Base-by-base conservation (phyloP, 2,888 invertebrate species). In the Antheraea yamamai region DNA sequence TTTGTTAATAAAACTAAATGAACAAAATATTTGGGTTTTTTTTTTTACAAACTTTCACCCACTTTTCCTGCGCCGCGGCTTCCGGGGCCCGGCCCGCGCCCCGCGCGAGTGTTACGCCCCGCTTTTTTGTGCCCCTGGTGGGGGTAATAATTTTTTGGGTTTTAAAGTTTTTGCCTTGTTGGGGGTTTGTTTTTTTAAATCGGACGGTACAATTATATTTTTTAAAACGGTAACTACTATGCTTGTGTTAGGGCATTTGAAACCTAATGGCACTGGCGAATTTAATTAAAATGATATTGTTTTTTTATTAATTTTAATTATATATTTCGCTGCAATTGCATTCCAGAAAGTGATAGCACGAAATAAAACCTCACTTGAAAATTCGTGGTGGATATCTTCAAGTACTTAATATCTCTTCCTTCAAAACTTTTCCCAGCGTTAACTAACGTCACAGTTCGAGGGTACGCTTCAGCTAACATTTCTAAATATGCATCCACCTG, bases 371-470 rank as follows among this genome's bases (percentile, higher is more conserved):
- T 77, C 76, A 90, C 90, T 85, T 89, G 80, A 73, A 87, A 88
- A 18, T 90, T 89, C 18, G 93, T 89, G 23, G 87, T 92, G 0
- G 96, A 96, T 73, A 96, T 94, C 82, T 95, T 96, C 51, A 96
- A 81, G 72, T 95, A 94, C 75, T 95, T 93, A 74, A 96, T 89
- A 30, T 92, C 87, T 23, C 96, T 92, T 6, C 95, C 95, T 88
- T 96, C 95, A 75, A 89, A 92, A 51, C 95, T 95, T 73, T 87
- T 88, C 0, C 96, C 96, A 72, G 95, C 94, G 16, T 88, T 87
- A 0, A 91, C 88, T 14, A 91, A 77, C 0, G 87, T 89, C 4
- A 91, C 90, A 0, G 84, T 82, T 1, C 85, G 75, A 0, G 91
- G 89, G 78, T 89, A 87, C 0, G 83, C 79, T 61, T 72, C 82